Base-by-base conservation (phyloP, 1,140 invertebrate species). In the Penaeus vannamei region DNA sequence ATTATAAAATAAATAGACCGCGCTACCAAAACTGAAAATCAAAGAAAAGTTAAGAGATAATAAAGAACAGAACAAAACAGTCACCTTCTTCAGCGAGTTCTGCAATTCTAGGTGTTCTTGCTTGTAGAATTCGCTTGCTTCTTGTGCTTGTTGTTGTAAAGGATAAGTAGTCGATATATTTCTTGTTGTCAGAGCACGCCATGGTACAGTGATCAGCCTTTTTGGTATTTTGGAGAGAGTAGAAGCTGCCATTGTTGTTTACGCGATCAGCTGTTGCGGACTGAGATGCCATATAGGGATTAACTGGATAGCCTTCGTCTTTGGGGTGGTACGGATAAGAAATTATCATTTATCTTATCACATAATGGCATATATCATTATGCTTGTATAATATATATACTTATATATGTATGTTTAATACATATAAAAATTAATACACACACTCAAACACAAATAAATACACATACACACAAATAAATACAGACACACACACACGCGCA, bases 21-120 rank as follows among this genome's bases (percentile, higher is more conserved):
- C 53, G 53, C 8, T 20, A 32, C 19, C 64, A 20, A 19, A 76
- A n/a, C 20, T 26, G 46, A 19, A 72, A 26, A 26, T 23, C 0
- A 36, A 42, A 26, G 26, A 8, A 42, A 22, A 42, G 12, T 29
- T 53, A 5, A 26, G 2, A 53, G 1, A 26, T 59, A 20, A 46
- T 32, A 4, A n/a, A 23, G 22, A 85, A 1, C 1, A 89, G 60
- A 20, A 36, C 1, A n/a, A 5, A 61, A 23, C 19, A 66, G 61
- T 36, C 29, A 90, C 88, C 61, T 88, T 91, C 19, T 86, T 88
- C 76, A 91, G 8, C 0, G 90, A 88, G 8, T 64, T 83, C 59
- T 91, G 90, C 19, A 91, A 20, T 32, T 86, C 86, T 62, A 26
- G 59, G 23, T 91, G 91, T 29, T 90, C 89, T 26, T 89, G 60